Conservation (phyloP, 1,140 invertebrate species). For the Magallana gigas region DNA sequence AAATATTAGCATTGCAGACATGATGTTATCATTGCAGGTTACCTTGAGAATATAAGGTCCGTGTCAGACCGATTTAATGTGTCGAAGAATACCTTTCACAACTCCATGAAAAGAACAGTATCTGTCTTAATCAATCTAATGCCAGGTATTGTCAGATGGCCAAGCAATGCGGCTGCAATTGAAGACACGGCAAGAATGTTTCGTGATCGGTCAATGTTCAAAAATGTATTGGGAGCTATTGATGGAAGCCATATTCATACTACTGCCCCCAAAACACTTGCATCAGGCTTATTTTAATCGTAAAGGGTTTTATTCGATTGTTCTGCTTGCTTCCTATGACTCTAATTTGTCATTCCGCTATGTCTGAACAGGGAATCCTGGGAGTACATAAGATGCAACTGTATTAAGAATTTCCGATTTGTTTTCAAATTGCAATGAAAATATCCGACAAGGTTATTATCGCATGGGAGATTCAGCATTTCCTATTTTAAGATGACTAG, state of each 20-base stretch:
- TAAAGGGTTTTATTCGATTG: constrained; percentile 22
- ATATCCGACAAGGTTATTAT: background rate
- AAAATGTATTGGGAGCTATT: constrained; percentile 30
- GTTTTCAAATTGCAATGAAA: background rate
- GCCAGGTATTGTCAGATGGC: background rate
- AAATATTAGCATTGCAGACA: no score
- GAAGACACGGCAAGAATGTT: background rate
- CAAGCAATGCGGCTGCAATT: background rate
- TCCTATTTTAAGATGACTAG: constrained; percentile 35
- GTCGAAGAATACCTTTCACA: background rate
- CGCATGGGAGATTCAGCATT: constrained; percentile 38
- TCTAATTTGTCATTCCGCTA: background rate
- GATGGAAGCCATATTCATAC: constrained; percentile 34
- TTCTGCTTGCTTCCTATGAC: no score
- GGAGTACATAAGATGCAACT: constrained; percentile 30
- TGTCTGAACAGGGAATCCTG: constrained; percentile 42
- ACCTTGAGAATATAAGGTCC: background rate
- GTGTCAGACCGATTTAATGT: background rate
- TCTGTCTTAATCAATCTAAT: background rate
- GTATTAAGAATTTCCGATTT: constrained; percentile 30
- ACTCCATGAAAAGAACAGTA: background rate
- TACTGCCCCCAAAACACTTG: constrained; percentile 17
- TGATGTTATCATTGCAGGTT: background rate
- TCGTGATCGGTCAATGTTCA: constrained; percentile 3
- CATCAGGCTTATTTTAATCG: constrained; percentile 35